phyloP scores from a whole-genome alignment of 2,113 vertebrate genomes.

The Raja brachyura region DNA sequence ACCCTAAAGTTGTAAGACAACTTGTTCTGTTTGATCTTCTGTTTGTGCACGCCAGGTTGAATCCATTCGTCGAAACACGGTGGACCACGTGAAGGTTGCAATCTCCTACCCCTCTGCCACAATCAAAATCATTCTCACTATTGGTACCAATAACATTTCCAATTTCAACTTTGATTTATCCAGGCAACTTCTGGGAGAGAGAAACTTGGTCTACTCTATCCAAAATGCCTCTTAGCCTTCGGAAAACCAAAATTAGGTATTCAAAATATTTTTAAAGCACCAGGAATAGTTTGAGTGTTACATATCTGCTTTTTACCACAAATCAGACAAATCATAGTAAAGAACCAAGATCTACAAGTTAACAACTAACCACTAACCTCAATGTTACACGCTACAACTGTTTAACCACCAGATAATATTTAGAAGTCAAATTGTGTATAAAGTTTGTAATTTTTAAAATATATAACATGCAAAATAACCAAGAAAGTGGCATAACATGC shows the following conservation, averaged over 20 bases:
- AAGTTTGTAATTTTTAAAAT: neutral
- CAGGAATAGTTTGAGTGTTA: too few relatives aligned
- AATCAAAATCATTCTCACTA: neutral
- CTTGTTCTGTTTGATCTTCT: too few relatives aligned
- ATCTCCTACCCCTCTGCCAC: too few relatives aligned
- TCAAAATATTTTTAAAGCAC: neutral
- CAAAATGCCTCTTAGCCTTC: neutral
- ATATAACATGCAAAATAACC: neutral
- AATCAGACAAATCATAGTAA: neutral
- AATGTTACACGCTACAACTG: too few relatives aligned
- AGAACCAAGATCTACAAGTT: neutral
- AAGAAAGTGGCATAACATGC: too few relatives aligned
- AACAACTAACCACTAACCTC: conserved; percentile 1
- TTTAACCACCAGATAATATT: too few relatives aligned
- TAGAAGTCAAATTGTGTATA: too few relatives aligned
- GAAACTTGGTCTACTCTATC: neutral
- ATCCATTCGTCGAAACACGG: too few relatives aligned
- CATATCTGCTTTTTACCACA: neutral
- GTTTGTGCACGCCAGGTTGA: too few relatives aligned
- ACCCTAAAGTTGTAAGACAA: too few relatives aligned
- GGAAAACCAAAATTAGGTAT: neutral
- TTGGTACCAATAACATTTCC: neutral
- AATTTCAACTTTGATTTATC: neutral
- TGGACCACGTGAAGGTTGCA: too few relatives aligned
- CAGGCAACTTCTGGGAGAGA: neutral